Evolutionary conservation across 1,140 invertebrate genomes (phyloP), one percentile per base, ranked within the genome.

Genomic region (Hirudo medicinalis): DNA sequence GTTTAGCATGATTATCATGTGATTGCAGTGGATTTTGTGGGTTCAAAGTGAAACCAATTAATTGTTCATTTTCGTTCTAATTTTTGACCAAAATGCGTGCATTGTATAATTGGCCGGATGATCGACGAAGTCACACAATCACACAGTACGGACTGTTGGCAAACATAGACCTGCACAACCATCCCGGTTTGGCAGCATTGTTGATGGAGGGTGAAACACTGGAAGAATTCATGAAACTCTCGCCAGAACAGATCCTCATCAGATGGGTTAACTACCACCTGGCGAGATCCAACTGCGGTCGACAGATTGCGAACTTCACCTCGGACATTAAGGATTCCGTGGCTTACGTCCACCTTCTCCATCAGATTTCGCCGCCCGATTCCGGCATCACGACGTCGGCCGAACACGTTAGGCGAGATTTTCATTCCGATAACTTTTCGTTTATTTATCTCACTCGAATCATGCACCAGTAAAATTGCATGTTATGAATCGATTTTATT

Each of bases 241-340:
- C 94, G 0, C 95, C 95, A 0, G 96, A 99, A 84, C 89, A 91
- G n/a, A 97, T 99, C 76, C 85, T 99, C 0, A 84, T 99, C 15
- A 86, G 96, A 77, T 99, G 96, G 96, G 95, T 99, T 43, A 99
- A 99, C 83, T 93, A 97, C 82, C 96, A 99, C 80, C 82, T 99
- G 78, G 86, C 87, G 43, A 40, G 69, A 19, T 70, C 69, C 2
- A 49, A 49, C 13, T 70, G 69, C 29, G 69, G 69, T 13, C 69
- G 69, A 25, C 69, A 70, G 67, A 91, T 97, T 79, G 89, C 86
- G 78, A 99, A 99, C 83, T 98, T 99, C 87, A 90, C 91, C 73
- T 87, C 87, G 55, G 95, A 98, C 82, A 94, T 98, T 76, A 82
- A 81, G 76, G 95, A 99, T 79, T 98, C 94, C 0, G 93, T 95